These are phyloP conservation scores for Cephus pygmeus DNA, from an alignment of 2,888 invertebrate species.

Conservation along the genomic window DNA sequence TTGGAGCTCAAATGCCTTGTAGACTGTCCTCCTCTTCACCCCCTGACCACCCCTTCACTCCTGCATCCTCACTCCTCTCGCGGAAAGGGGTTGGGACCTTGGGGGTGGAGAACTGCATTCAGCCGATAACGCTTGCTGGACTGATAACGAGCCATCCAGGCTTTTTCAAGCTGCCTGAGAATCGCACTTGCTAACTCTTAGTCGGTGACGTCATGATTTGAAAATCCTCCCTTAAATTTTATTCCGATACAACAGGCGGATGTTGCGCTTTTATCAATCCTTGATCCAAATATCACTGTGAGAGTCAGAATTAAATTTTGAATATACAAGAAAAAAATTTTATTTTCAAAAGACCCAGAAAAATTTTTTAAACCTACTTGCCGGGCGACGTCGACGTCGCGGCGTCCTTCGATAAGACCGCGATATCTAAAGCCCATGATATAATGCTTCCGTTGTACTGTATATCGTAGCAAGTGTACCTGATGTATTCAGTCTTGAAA, in stretches of 20 bases:
- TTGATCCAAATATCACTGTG: no score
- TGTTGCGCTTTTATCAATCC: no score
- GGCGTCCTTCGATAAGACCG: neutral
- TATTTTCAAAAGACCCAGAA: neutral
- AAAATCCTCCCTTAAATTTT: neutral
- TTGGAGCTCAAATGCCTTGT: slow-evolving; percentile 39
- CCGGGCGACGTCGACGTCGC: neutral
- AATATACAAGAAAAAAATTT: neutral
- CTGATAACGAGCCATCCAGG: slow-evolving; percentile 63
- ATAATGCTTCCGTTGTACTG: neutral
- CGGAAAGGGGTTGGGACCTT: slow-evolving; percentile 36
- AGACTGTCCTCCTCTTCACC: slow-evolving; percentile 24
- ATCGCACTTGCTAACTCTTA: slow-evolving; percentile 7
- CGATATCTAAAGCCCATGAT: neutral
- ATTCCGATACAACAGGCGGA: neutral
- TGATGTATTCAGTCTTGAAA: neutral
- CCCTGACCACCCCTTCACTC: slow-evolving; percentile 25
- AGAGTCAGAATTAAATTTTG: neutral
- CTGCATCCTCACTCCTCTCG: slow-evolving; percentile 23
- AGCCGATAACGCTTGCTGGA: slow-evolving; percentile 37
- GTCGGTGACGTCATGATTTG: neutral
- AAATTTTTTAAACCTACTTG: neutral
- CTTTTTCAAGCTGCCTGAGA: slow-evolving; percentile 40
- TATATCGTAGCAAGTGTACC: neutral
- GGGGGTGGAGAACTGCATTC: slow-evolving; percentile 60